Conservation (phyloP, 2,113 vertebrate species). For the Silurus glanis region DNA sequence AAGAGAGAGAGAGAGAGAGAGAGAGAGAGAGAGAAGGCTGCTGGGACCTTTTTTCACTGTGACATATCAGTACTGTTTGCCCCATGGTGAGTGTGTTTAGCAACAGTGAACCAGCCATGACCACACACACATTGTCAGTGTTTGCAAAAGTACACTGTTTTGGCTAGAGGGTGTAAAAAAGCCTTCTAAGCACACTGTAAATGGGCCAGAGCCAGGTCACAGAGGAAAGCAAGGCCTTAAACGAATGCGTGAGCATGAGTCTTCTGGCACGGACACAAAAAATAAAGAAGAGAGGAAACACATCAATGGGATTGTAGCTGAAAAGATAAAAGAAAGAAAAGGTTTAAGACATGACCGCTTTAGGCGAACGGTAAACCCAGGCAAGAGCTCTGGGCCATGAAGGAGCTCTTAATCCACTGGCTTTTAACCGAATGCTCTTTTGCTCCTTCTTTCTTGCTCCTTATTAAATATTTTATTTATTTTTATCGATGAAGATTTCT, state of each 20-base stretch:
- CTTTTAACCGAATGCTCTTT: not conserved
- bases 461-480: not conserved
- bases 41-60: conserved; percentile 58
- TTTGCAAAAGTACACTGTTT: conserved; percentile 50
- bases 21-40: conserved; percentile 40
- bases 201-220: conserved; percentile 67
- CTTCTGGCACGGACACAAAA: conserved; percentile 45
- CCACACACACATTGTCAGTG: conserved; percentile 35
- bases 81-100: conserved; percentile 42
- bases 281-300: conserved; percentile 18
- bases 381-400: conserved; percentile 5
- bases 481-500: not conserved
- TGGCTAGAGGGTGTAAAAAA: conserved; percentile 55
- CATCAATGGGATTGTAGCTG: conserved; percentile 20
- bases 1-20: not conserved
- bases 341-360: conserved; percentile 46
- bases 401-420: not conserved
- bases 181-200: conserved; percentile 55
- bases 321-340: conserved; percentile 62
- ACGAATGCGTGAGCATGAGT: conserved; percentile 54
- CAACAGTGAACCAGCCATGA: conserved; percentile 27
- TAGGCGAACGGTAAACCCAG: conserved; percentile 18
- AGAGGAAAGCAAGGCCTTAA: conserved; percentile 52
- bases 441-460: not conserved
- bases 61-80: conserved; percentile 33